Conservation (phyloP, 2,888 invertebrate genomes). For the Eudasyphora cyanicolor region DNA sequence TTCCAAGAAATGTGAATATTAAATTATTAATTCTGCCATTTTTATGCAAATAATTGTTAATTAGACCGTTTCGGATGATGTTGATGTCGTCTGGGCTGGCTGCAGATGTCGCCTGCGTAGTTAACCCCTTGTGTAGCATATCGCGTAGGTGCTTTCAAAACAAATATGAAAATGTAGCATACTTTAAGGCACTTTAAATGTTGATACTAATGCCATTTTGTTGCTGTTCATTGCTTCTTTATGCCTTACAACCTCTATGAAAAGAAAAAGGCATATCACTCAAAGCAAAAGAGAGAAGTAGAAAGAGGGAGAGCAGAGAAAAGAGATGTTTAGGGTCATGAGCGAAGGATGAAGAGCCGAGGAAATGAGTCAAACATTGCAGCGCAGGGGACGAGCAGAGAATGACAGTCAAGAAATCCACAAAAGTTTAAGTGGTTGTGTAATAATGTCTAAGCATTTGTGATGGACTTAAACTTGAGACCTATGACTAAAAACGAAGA, state of each 20-base stretch:
- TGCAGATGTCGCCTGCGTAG: not conserved
- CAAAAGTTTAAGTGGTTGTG: constrained; percentile 47
- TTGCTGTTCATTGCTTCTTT: not conserved
- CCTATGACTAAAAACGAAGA: not conserved
- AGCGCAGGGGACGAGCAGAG: not conserved
- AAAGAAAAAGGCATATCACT: constrained; percentile 2
- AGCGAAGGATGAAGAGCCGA: not conserved
- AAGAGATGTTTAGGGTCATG: not conserved
- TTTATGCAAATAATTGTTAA: constrained; percentile 32
- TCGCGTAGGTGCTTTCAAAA: constrained; percentile 18
- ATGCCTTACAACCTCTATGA: not conserved
- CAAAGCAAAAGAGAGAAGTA: not conserved
- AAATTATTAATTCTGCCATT: not conserved
- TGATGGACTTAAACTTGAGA: constrained; percentile 43
- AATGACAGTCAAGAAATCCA: constrained; percentile 34
- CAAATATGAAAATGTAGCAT: constrained; percentile 32
- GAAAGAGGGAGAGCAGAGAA: not conserved
- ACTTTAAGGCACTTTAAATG: constrained; percentile 51
- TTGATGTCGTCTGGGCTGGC: not conserved
- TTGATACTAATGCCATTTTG: not conserved
- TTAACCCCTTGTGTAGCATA: not conserved
- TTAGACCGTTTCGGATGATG: not conserved
- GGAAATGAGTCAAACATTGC: not conserved
- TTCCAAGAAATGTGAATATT: not conserved
- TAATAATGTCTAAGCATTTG: constrained; percentile 52